Evolutionary conservation across 2,113 vertebrate genomes (phyloP).

Genomic region (Nanorana parkeri): DNA sequence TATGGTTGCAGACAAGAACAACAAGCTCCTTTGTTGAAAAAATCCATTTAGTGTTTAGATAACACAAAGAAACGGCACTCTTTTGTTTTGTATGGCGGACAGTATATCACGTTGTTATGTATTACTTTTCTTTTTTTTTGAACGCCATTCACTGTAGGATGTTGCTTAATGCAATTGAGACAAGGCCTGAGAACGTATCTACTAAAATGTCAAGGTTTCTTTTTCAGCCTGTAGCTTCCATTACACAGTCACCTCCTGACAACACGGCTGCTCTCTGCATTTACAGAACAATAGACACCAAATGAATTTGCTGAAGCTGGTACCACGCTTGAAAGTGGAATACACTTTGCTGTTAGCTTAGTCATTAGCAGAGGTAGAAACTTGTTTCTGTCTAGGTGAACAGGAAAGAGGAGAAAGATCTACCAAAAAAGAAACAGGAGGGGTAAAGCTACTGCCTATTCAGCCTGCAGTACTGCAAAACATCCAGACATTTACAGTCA

Average conservation of each 20-base stretch:
- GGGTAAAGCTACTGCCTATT: no score
- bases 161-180: neutral
- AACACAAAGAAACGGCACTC: constrained; percentile 1
- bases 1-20: constrained; percentile 12
- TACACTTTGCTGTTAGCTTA: neutral
- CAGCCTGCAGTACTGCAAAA: no score
- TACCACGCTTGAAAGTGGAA: constrained; percentile 18
- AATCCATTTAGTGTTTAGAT: constrained; percentile 42
- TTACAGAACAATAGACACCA: constrained; percentile 38
- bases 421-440: no score
- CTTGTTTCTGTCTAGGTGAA: neutral
- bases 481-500: no score
- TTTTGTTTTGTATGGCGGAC: constrained; percentile 37
- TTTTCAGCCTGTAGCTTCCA: neutral
- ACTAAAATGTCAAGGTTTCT: neutral
- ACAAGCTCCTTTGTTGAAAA: constrained; percentile 16
- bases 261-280: neutral
- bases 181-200: neutral
- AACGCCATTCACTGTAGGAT: constrained; percentile 3
- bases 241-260: neutral
- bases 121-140: constrained; percentile 5
- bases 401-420: no score
- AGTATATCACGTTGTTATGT: constrained; percentile 12
- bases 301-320: constrained; percentile 14
- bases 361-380: constrained; percentile 6